Percentiles rank a stretch among this genome's conserved stretches.
Conservation (phyloP, 2,797 vertebrate genomes). For the Bovichtus variegatus region DNA sequence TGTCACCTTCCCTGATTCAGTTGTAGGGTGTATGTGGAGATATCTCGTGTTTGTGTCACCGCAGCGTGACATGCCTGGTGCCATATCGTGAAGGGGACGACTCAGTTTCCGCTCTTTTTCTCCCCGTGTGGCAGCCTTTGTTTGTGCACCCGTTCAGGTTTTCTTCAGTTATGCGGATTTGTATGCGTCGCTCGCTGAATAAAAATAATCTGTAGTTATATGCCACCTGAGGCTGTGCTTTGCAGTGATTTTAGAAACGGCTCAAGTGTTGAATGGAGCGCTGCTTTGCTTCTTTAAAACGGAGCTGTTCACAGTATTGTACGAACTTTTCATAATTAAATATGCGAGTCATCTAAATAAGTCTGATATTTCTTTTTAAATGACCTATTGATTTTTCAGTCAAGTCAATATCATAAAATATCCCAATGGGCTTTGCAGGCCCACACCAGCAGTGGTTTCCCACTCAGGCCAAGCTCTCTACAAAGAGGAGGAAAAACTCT, state of each 20-base stretch:
- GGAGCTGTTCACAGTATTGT: conserved; percentile 5
- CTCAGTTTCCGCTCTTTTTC: conserved; percentile 23
- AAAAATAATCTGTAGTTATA: conserved; percentile 42
- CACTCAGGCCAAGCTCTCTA: neutral
- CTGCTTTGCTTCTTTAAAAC: conserved; percentile 12
- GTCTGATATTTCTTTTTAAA: neutral
- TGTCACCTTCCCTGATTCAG: neutral
- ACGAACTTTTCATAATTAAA: neutral
- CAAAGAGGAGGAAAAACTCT: neutral
- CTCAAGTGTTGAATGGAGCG: conserved; percentile 22
- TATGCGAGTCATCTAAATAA: neutral
- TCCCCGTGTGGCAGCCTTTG: conserved; percentile 30
- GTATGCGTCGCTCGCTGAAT: conserved; percentile 35
- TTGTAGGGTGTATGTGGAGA: neutral
- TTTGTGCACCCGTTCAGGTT: conserved; percentile 28
- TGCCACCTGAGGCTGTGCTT: conserved; percentile 39
- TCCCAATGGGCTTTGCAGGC: neutral
- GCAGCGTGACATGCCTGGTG: conserved; percentile 16
- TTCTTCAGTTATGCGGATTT: conserved; percentile 27
- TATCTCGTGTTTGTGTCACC: neutral
- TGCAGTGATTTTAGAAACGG: conserved; percentile 28
- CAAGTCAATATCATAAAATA: neutral
- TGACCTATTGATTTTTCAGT: neutral
- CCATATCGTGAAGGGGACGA: conserved; percentile 7
- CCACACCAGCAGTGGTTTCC: neutral